A percentile compares a stretch with the other conserved stretches of the same genome.
These are phyloP conservation scores for Lithophane semibrunnea DNA, from an alignment of 2,888 invertebrate genomes.

Conservation along the genomic window DNA sequence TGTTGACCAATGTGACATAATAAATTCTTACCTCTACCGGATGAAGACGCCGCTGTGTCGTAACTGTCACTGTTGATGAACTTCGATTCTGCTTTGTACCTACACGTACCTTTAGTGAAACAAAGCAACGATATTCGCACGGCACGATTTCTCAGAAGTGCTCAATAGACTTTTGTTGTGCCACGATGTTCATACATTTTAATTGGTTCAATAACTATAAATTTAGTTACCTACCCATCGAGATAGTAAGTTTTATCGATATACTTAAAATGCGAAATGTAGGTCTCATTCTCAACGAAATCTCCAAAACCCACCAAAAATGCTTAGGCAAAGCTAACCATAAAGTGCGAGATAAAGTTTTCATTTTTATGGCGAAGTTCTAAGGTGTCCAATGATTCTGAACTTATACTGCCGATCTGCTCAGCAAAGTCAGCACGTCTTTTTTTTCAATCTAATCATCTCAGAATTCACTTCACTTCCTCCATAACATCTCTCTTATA, in stretches of 20 bases:
- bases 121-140: slow-evolving; percentile 44
- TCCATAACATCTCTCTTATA: too few relatives aligned
- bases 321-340: background rate
- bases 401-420: background rate
- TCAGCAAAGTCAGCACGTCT: background rate
- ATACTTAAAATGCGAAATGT: background rate
- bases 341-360: background rate
- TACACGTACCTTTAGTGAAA: slow-evolving; percentile 7
- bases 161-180: slow-evolving; percentile 7
- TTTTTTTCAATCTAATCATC: background rate
- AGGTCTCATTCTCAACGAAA: background rate
- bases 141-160: slow-evolving; percentile 32
- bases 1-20: slow-evolving; percentile 36
- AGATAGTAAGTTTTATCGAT: background rate
- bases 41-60: slow-evolving; percentile 22
- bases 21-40: slow-evolving; percentile 18
- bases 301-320: background rate
- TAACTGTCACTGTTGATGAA: slow-evolving; percentile 33
- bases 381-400: background rate
- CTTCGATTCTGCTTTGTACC: slow-evolving; percentile 9
- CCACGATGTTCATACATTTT: slow-evolving; percentile 5
- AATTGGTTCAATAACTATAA: slow-evolving; percentile 9
- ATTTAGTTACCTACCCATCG: background rate
- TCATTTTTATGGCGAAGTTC: background rate
- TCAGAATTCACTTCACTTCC: background rate